A percentile compares a stretch with the other conserved stretches of the same genome.
These are phyloP conservation scores for Neomonachus schauinslandi DNA, from an alignment of 2,113 vertebrate species.

Conservation along the genomic window DNA sequence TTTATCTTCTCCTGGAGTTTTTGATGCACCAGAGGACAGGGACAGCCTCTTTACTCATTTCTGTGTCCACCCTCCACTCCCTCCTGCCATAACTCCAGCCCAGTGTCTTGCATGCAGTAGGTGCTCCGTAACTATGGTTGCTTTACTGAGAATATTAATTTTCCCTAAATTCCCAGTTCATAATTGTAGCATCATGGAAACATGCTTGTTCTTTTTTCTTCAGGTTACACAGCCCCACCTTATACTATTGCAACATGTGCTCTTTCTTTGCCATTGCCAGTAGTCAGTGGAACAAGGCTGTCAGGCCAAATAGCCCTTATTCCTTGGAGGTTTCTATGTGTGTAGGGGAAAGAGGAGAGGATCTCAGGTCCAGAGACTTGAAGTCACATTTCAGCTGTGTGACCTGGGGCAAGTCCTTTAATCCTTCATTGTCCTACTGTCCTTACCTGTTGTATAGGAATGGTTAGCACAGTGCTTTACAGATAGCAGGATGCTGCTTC, in stretches of 20 bases:
- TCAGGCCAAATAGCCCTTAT: background rate
- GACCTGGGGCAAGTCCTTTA: background rate
- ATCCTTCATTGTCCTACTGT: background rate
- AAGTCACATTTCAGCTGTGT: background rate
- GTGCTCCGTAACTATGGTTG: background rate
- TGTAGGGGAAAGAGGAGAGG: background rate
- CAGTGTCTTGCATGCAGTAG: background rate
- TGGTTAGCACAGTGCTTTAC: background rate
- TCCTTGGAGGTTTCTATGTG: background rate
- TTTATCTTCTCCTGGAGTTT: background rate
- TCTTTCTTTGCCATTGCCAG: background rate
- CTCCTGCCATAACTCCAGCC: background rate
- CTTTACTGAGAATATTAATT: background rate
- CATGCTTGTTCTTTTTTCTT: background rate
- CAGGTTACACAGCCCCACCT: background rate
- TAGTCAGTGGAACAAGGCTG: background rate
- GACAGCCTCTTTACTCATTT: background rate
- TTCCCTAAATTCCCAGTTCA: background rate
- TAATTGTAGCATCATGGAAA: background rate
- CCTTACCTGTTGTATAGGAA: background rate
- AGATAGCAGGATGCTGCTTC: background rate
- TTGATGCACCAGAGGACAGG: background rate
- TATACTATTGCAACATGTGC: background rate
- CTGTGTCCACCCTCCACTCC: background rate
- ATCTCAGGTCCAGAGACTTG: background rate